phyloP scores from a whole-genome alignment of 2,888 invertebrate genomes.

The Alviniconcha strummeri region DNA sequence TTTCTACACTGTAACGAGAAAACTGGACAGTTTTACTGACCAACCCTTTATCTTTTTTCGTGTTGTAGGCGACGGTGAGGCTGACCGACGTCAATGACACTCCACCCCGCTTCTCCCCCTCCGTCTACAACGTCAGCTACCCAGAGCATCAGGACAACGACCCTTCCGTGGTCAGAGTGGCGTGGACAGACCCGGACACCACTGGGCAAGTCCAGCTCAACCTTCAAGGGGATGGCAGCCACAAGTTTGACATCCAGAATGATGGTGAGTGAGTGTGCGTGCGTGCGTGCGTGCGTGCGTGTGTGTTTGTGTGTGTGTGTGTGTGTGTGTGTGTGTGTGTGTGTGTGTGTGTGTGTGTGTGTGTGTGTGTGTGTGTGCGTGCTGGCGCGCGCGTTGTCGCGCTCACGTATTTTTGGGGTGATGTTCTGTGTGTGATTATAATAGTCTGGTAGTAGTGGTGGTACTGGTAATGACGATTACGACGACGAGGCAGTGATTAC shows the following conservation, averaged over 20 bases:
- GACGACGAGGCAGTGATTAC: not conserved
- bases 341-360: slow-evolving; percentile 3
- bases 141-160: slow-evolving; percentile 87
- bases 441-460: not conserved
- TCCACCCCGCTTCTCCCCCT: slow-evolving; percentile 90
- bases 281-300: not conserved
- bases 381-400: not conserved
- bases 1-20: too few species aligned
- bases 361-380: not conserved
- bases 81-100: slow-evolving; percentile 95
- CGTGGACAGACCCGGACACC: slow-evolving; percentile 61
- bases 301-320: not conserved
- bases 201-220: slow-evolving; percentile 42
- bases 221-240: slow-evolving; percentile 46
- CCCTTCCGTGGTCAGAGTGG: slow-evolving; percentile 87
- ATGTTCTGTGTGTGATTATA: not conserved
- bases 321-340: not conserved
- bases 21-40: too few species aligned
- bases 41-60: not conserved
- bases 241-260: slow-evolving; percentile 46
- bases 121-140: slow-evolving; percentile 92
- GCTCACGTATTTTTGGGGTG: not conserved
- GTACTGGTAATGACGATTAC: not conserved
- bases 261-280: slow-evolving; percentile 47
- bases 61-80: slow-evolving; percentile 32